Base-by-base conservation (phyloP, 2,113 vertebrate genomes). In the Xiphorhynchus elegans region DNA sequence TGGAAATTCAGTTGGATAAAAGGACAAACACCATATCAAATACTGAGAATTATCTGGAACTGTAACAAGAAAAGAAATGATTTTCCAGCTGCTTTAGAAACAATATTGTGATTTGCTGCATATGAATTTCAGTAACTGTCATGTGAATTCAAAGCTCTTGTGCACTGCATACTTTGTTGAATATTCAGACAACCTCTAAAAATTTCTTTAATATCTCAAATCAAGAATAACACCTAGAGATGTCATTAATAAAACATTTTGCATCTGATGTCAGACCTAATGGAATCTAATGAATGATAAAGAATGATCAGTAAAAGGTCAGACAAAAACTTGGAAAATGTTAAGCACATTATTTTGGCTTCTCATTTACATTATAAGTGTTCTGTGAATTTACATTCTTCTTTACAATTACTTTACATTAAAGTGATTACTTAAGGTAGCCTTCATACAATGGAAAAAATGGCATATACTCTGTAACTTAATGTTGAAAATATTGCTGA, bases 201-300 rank as follows among this genome's bases (percentile, higher is more conserved):
- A 86, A 76, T 49, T 73, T 33, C 82, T 93, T 58, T 21, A 81
- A 46, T 69, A 53, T 67, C 31, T 56, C 19, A 84, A 89, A 86
- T 95, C 29, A 79, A 93, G 67, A 90, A 44, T 62, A 70, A 29
- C 9, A 58, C 35, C 63, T 89, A 84, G 25, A 76, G 68, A 76
- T 75, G 18, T 70, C 59, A 88, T 92, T 89, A 93, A 94, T 94
- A 89, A 89, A 93, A 91, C 69, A 73, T 94, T 85, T 92, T 94
- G 25, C 23, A 72, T 82, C 21, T 91, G 19, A 82, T 79, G 53
- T 2, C 9, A 72, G 47, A 66, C 62, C 26, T 87, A 78, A 91
- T 78, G 47, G 81, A 89, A 78, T 70, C 37, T 87, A 91, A 64
- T 0, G 9, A 82, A 69, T 83, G 13, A 47, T 21, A 76, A 17